phyloP scores from a whole-genome alignment of 2,888 invertebrate species.

The Gari tellinella region DNA sequence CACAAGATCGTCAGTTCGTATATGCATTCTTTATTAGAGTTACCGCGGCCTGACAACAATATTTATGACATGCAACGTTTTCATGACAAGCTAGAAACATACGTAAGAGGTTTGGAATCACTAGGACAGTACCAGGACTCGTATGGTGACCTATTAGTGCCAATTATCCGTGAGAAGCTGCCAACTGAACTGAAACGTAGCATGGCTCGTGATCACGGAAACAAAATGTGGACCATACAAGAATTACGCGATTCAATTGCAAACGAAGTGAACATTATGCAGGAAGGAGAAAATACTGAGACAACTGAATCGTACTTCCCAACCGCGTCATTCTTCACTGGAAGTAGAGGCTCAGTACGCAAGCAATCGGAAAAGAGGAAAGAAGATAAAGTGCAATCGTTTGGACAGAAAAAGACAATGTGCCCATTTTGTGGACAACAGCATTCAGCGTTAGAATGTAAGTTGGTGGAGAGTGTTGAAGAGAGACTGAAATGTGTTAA shows the following conservation, averaged over 20 bases:
- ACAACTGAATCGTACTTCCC: neutral
- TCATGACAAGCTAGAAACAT: slow-evolving; percentile 34
- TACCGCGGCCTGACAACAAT: slow-evolving; percentile 6
- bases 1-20: slow-evolving; percentile 4
- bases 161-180: slow-evolving; percentile 30
- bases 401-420: neutral
- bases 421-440: too few relatives aligned
- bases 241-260: slow-evolving; percentile 22
- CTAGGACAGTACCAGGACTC: slow-evolving; percentile 22
- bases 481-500: too few relatives aligned
- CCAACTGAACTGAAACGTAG: slow-evolving; percentile 15
- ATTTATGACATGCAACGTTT: slow-evolving; percentile 16
- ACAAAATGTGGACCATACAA: slow-evolving; percentile 11
- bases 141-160: slow-evolving; percentile 29
- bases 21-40: slow-evolving; percentile 24
- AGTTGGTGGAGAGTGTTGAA: too few relatives aligned
- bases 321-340: slow-evolving; percentile 1
- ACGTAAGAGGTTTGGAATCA: slow-evolving; percentile 33
- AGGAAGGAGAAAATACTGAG: neutral
- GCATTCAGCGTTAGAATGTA: too few relatives aligned
- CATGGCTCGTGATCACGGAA: slow-evolving; percentile 14
- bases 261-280: slow-evolving; percentile 24
- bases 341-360: neutral
- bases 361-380: neutral
- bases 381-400: too few relatives aligned